phyloP scores from a whole-genome alignment of 2,888 invertebrate species.

The Thymelicus lineola region DNA sequence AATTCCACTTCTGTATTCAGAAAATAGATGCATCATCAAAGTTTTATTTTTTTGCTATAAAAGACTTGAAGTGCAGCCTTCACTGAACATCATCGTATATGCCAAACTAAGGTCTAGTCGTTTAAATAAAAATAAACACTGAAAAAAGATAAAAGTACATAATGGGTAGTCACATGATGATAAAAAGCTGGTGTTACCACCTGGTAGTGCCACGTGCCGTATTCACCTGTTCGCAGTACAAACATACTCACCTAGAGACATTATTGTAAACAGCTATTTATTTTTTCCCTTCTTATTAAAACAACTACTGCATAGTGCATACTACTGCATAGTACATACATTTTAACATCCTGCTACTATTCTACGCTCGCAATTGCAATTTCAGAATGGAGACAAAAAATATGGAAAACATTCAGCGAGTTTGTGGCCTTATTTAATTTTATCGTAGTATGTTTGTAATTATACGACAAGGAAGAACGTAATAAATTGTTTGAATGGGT shows the following conservation, averaged over 20 bases:
- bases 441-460: not conserved
- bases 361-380: conserved; percentile 40
- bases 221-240: conserved; percentile 69
- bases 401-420: not conserved
- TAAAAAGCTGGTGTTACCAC: conserved; percentile 50
- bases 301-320: conserved; percentile 7
- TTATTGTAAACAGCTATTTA: conserved; percentile 16
- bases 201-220: conserved; percentile 72
- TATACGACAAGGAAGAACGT: too few species aligned
- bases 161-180: conserved; percentile 5
- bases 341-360: conserved; percentile 8
- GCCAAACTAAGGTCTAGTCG: not conserved
- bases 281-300: conserved; percentile 20
- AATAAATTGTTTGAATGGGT: too few species aligned
- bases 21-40: too few species aligned
- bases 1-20: too few species aligned
- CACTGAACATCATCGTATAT: not conserved
- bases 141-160: conserved; percentile 18
- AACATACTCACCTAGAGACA: conserved; percentile 39
- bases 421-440: too few species aligned
- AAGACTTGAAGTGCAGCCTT: too few species aligned
- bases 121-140: not conserved
- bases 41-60: too few species aligned
- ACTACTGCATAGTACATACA: not conserved
- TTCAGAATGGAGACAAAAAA: conserved; percentile 1